Conservation (phyloP, 2,888 invertebrate species). For the Amblyteles armatorius region DNA sequence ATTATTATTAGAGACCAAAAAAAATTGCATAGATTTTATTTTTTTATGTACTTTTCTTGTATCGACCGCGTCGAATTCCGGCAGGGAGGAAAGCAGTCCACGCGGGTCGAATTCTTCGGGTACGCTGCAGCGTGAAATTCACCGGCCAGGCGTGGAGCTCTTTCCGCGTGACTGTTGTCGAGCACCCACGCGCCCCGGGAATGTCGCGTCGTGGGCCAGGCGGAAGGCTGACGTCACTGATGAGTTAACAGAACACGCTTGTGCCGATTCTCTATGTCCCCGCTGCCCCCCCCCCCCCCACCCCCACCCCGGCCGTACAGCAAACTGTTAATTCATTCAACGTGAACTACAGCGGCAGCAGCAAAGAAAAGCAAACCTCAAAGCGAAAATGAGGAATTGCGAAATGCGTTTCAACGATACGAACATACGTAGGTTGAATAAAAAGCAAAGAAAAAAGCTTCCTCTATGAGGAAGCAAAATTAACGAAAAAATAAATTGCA, state of each 20-base stretch:
- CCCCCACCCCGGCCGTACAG: neutral
- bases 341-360: neutral
- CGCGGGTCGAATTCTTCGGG: constrained; percentile 5
- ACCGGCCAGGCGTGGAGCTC: constrained; percentile 13
- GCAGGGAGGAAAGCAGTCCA: constrained; percentile 4
- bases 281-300: neutral
- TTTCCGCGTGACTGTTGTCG: constrained; percentile 42
- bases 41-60: too few species aligned
- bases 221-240: constrained; percentile 52
- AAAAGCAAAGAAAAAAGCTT: neutral
- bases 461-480: too few species aligned
- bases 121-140: constrained; percentile 48
- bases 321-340: constrained; percentile 30
- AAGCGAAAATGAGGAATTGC: neutral
- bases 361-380: neutral
- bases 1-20: too few species aligned
- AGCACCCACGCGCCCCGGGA: constrained; percentile 49
- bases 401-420: neutral
- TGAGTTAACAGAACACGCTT: constrained; percentile 45
- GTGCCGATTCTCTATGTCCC: neutral
- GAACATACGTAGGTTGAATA: neutral
- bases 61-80: constrained; percentile 28
- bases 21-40: too few species aligned
- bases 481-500: too few species aligned
- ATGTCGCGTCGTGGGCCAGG: constrained; percentile 43